Conservation (phyloP, 23 tunicate species). For the Halocynthia roretzi region DNA sequence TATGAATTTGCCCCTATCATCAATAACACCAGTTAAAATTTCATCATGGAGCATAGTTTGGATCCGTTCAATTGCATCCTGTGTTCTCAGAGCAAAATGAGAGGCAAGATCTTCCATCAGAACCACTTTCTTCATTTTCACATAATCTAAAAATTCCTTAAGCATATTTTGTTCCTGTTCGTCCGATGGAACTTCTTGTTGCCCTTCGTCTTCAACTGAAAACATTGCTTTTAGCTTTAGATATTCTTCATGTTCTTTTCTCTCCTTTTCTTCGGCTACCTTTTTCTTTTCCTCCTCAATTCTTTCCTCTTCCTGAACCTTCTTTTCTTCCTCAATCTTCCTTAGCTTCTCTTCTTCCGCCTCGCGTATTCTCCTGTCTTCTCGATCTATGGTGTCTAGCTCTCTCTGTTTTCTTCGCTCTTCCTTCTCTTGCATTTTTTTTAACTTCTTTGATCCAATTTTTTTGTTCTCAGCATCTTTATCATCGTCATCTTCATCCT, state of each 20-base stretch:
- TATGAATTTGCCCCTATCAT: conserved; percentile 89
- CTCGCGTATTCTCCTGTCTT: conserved; percentile 47
- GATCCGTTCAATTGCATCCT: conserved; percentile 86
- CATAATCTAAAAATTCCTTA: conserved; percentile 59
- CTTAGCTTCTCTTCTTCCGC: conserved; percentile 45
- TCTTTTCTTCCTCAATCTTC: conserved; percentile 50
- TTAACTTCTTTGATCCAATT: conserved; percentile 76
- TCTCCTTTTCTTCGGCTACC: conserved; percentile 54
- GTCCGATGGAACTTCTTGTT: conserved; percentile 33
- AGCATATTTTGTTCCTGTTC: conserved; percentile 57
- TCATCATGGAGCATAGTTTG: conserved; percentile 69
- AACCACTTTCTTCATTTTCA: conserved; percentile 72
- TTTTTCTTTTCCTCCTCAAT: conserved; percentile 51
- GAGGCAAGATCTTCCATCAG: conserved; percentile 90
- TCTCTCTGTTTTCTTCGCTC: conserved; percentile 55
- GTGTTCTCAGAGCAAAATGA: conserved; percentile 81
- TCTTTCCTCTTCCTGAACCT: conserved; percentile 50
- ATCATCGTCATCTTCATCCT: conserved; percentile 26
- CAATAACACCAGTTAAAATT: conserved; percentile 80
- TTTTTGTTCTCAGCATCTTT: conserved; percentile 21
- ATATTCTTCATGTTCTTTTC: conserved; percentile 82
- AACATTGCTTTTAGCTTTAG: conserved; percentile 61
- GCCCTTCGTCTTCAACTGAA: conserved; percentile 84
- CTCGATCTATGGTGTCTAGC: conserved; percentile 51
- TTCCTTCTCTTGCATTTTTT: conserved; percentile 79